A percentile compares a stretch with the other conserved stretches of the same genome.
Evolutionary conservation across 2,797 vertebrate species (phyloP).

Genomic region (Tenualosa thibaudeaui): DNA sequence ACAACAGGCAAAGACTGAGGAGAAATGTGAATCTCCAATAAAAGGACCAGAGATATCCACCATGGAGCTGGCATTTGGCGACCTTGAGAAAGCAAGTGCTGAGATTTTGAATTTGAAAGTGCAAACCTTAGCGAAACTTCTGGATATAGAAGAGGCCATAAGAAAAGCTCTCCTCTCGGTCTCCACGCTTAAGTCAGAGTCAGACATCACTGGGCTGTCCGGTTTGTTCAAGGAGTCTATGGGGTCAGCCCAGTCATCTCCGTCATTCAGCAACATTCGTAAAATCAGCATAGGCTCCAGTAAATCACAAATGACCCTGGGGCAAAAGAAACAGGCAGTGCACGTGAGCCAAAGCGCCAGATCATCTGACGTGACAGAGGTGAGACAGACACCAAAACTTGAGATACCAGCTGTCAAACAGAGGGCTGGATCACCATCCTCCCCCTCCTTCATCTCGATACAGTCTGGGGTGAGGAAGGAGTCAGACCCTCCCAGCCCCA

Average conservation of each 20-base stretch:
- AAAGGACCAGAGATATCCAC: slow-evolving; percentile 71
- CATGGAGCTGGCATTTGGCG: slow-evolving; percentile 85
- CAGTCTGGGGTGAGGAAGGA: slow-evolving; percentile 83
- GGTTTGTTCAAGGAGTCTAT: slow-evolving; percentile 87
- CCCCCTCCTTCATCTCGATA: slow-evolving; percentile 87
- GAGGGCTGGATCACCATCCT: slow-evolving; percentile 73
- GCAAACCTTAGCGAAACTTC: slow-evolving; percentile 87
- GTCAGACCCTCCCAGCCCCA: slow-evolving; percentile 51
- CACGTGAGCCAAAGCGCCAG: slow-evolving; percentile 23
- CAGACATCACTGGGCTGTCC: slow-evolving; percentile 81
- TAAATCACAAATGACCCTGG: slow-evolving; percentile 67
- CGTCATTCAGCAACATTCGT: slow-evolving; percentile 69
- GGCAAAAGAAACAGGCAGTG: slow-evolving; percentile 40
- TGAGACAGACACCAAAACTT: slow-evolving; percentile 48
- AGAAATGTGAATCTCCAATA: slow-evolving; percentile 51
- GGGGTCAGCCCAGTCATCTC: slow-evolving; percentile 61
- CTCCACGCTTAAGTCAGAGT: slow-evolving; percentile 88
- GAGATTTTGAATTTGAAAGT: slow-evolving; percentile 91
- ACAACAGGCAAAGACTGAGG: slow-evolving; percentile 50
- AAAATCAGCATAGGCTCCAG: slow-evolving; percentile 81
- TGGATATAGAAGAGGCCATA: slow-evolving; percentile 90
- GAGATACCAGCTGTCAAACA: slow-evolving; percentile 62
- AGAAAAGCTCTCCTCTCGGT: slow-evolving; percentile 91
- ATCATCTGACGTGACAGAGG: slow-evolving; percentile 28
- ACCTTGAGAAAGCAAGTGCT: slow-evolving; percentile 87